These are phyloP conservation scores for Columba janthina DNA, from an alignment of 2,113 vertebrate species.

Conservation along the genomic window DNA sequence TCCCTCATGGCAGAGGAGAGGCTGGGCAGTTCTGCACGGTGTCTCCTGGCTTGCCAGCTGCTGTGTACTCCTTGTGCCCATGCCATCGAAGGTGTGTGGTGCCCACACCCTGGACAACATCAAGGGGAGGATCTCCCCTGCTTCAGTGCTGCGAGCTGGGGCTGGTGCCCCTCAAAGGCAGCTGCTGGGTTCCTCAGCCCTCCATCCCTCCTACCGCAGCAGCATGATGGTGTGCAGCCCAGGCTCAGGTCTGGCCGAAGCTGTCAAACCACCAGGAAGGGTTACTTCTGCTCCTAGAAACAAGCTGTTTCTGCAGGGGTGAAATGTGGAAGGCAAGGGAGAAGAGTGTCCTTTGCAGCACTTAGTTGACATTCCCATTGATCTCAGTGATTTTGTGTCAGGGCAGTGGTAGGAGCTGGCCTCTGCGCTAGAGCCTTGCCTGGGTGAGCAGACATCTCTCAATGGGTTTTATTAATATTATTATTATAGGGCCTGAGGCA, in stretches of 20 bases:
- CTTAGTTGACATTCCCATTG: background rate
- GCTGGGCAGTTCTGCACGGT: rapidly evolving
- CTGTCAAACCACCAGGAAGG: background rate
- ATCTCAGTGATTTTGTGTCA: constrained; percentile 56
- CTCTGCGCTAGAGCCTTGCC: rapidly evolving
- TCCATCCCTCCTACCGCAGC: background rate
- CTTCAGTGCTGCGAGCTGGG: rapidly evolving
- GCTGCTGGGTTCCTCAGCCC: rapidly evolving
- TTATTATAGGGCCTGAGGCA: background rate
- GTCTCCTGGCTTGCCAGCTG: too few species aligned
- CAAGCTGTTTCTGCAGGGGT: background rate
- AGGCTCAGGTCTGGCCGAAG: background rate
- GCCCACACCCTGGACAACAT: rapidly evolving
- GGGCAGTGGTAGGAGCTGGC: background rate
- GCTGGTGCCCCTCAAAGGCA: background rate
- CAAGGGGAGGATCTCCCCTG: background rate
- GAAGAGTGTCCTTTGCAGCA: background rate
- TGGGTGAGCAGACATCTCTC: background rate
- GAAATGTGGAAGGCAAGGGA: background rate
- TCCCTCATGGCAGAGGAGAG: background rate
- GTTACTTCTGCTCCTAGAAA: background rate
- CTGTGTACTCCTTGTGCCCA: background rate
- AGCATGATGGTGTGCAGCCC: rapidly evolving
- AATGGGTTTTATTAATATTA: background rate
- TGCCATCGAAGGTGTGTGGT: rapidly evolving